Evolutionary conservation across 2,888 invertebrate genomes (phyloP), one percentile per base, ranked within the genome.

Genomic region (Antheraea assamensis): DNA sequence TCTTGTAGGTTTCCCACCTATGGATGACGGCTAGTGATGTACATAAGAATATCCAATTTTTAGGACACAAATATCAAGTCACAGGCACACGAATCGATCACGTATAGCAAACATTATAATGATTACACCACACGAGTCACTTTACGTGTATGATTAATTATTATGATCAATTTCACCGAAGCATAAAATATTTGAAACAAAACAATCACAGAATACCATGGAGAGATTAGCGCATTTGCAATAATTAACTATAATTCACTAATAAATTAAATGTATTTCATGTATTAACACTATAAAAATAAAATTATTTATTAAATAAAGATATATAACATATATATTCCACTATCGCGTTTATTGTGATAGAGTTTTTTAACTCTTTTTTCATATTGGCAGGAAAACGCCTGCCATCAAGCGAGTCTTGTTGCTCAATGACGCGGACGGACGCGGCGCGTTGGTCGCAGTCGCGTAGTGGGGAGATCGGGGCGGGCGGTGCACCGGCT

Each of bases 361-460:
- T 84, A 88, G 91, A 92, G 91, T 92, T 89, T 87, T 85, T 88
- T 86, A 88, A 91, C 90, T 91, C 90, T 91, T 90, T 88, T 90
- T 91, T 93, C 94, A 94, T 94, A 92, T 93, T 94, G 94, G 92
- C 93, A 92, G 93, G 87, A 90, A 88, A 85, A 90, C 94, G 94
- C 89, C 93, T 93, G 92, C 93, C 93, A 92, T 92, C 92, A 91
- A 94, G 91, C 93, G 89, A 92, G 92, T 91, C 94, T 94, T 93
- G 94, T 93, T 94, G 91, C 92, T 94, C 92, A 94, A 94, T 94
- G 94, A 94, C 94, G 94, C 94, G 93, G 88, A 91, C 86, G 86
- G 84, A 86, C 86, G 86, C 86, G 86, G 88, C 90, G 91, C 92
- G 89, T 90, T 87, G 92, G 90, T 92, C 92, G 90, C 92, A 91